These are phyloP conservation scores for Dreissena rostriformis DNA, from an alignment of 1,140 invertebrate species.

Conservation along the genomic window DNA sequence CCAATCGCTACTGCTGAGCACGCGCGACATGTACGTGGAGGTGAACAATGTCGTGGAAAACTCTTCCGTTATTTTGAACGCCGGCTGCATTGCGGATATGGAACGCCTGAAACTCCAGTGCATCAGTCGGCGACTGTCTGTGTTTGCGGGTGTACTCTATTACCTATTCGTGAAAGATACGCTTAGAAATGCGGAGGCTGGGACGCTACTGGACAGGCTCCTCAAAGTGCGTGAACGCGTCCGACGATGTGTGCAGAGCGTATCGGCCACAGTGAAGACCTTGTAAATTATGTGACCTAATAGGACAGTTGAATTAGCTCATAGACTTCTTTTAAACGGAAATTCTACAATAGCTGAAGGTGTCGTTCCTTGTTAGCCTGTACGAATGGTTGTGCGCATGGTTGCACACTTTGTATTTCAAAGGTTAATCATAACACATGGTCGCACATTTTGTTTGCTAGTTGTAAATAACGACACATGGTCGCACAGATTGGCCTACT, in stretches of 20 bases:
- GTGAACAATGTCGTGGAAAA: constrained; percentile 58
- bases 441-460: too few relatives aligned
- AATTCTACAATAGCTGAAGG: too few relatives aligned
- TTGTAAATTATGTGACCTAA: not conserved
- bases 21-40: constrained; percentile 56
- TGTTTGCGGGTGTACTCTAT: constrained; percentile 17
- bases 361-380: too few relatives aligned
- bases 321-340: too few relatives aligned
- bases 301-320: too few relatives aligned
- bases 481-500: too few relatives aligned
- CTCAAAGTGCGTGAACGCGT: constrained; percentile 25
- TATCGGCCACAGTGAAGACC: not conserved
- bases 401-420: too few relatives aligned
- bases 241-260: not conserved
- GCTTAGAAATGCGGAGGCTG: not conserved
- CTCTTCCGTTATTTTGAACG: constrained; percentile 42
- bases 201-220: constrained; percentile 3
- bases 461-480: too few relatives aligned
- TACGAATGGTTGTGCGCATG: too few relatives aligned
- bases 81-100: constrained; percentile 2
- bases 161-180: not conserved
- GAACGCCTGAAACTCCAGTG: constrained; percentile 1
- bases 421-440: too few relatives aligned
- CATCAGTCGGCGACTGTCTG: constrained; percentile 19
- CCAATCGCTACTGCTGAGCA: constrained; percentile 28